Evolutionary conservation across 2,113 vertebrate species (phyloP).

Genomic region (Sphyrna mokarran): DNA sequence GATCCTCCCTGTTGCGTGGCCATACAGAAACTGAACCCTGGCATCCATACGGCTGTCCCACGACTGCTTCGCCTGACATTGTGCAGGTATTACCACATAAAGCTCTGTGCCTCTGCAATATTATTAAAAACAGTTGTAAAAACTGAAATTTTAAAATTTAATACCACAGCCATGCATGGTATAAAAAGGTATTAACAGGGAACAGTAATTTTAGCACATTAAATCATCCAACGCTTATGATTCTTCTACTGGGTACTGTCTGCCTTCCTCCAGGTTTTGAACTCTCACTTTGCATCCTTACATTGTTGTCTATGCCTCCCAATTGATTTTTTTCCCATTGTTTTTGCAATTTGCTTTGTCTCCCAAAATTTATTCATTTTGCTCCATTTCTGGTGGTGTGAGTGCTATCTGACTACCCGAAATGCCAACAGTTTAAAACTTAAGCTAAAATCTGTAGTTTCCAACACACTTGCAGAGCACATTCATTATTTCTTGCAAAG

Average conservation of each 20-base stretch:
- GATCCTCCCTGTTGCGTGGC: conserved; percentile 37
- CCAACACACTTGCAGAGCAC: not conserved
- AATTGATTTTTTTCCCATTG: not conserved
- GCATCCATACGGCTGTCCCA: conserved; percentile 25
- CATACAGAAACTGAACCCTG: conserved; percentile 34
- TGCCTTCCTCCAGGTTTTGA: not conserved
- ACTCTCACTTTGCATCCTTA: too few species aligned
- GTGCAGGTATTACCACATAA: conserved; percentile 29
- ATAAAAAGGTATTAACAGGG: not conserved
- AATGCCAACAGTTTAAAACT: not conserved
- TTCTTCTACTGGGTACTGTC: not conserved
- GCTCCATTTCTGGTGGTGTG: not conserved
- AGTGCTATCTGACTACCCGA: too few species aligned
- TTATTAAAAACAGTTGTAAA: conserved; percentile 34
- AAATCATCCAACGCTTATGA: not conserved
- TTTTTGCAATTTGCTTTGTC: not conserved
- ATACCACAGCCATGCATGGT: conserved; percentile 32
- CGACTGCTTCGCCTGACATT: conserved; percentile 5
- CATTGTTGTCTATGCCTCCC: not conserved
- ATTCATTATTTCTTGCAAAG: not conserved
- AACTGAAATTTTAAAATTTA: conserved; percentile 15
- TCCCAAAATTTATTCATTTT: not conserved
- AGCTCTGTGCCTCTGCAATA: conserved; percentile 36
- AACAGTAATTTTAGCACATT: conserved; percentile 7
- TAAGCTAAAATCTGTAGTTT: not conserved